Conservation (phyloP, 2,113 vertebrate species). For the Aspiorhynchus laticeps region DNA sequence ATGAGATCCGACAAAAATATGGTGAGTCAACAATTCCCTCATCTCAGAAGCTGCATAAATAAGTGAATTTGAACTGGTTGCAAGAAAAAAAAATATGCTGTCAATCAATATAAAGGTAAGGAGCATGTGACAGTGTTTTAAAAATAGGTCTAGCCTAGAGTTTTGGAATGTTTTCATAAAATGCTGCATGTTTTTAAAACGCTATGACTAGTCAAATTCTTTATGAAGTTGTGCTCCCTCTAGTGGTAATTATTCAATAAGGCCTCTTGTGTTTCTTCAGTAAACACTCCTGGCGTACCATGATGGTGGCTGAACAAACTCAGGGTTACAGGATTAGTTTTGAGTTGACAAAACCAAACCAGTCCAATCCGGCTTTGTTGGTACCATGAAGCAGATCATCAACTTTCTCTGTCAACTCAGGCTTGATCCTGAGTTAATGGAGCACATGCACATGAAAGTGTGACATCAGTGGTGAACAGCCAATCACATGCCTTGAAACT, state of each 20-base stretch:
- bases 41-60: neutral
- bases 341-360: no score
- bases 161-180: neutral
- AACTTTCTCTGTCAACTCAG: no score
- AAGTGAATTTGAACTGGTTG: neutral
- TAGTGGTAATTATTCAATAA: neutral
- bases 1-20: conserved; percentile 94
- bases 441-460: no score
- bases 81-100: neutral
- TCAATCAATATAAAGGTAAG: neutral
- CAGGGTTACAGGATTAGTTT: no score
- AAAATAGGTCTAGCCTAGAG: neutral
- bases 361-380: no score
- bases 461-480: no score
- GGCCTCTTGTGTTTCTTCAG: neutral
- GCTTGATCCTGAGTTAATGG: no score
- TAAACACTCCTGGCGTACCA: neutral
- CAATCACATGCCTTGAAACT: no score
- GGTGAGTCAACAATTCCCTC: conserved; percentile 73
- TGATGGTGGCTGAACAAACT: no score
- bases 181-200: neutral
- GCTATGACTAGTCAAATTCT: neutral
- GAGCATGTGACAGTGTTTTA: neutral
- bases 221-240: neutral
- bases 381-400: no score